Evolutionary conservation across 2,888 invertebrate species (phyloP).

Genomic region (Hetaerina titia): DNA sequence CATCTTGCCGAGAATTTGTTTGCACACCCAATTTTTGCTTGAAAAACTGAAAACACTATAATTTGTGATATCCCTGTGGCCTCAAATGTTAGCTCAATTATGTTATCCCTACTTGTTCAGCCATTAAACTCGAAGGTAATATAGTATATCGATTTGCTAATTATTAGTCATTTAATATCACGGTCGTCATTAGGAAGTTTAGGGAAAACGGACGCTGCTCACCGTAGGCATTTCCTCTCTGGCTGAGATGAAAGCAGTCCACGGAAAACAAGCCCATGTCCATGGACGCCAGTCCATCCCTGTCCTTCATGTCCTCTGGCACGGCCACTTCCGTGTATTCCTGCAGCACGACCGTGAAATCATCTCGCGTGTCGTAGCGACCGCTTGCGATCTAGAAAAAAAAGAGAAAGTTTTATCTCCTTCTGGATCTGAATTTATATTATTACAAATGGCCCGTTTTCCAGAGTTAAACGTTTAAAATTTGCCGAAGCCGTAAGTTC

Average conservation of each 20-base stretch:
- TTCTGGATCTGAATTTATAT: background rate
- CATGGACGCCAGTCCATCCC: slow-evolving; percentile 68
- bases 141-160: too few relatives aligned
- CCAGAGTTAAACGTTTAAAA: too few relatives aligned
- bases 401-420: background rate
- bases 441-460: background rate
- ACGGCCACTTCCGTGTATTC: slow-evolving; percentile 70
- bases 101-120: too few relatives aligned
- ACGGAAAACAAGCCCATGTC: slow-evolving; percentile 70
- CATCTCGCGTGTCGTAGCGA: slow-evolving; percentile 70
- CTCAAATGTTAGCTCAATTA: too few relatives aligned
- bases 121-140: too few relatives aligned
- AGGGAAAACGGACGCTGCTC: background rate
- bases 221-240: slow-evolving; percentile 70
- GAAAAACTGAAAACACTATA: too few relatives aligned
- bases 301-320: slow-evolving; percentile 68
- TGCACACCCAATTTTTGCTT: too few relatives aligned
- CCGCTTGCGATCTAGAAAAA: slow-evolving; percentile 69
- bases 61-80: too few relatives aligned
- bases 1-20: too few relatives aligned
- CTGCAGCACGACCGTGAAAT: slow-evolving; percentile 71
- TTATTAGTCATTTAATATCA: too few relatives aligned
- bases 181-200: background rate
- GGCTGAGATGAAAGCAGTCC: slow-evolving; percentile 71
- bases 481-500: too few relatives aligned